Conservation (phyloP, 2,888 invertebrate genomes). For the Acrocyrtus sp. region DNA sequence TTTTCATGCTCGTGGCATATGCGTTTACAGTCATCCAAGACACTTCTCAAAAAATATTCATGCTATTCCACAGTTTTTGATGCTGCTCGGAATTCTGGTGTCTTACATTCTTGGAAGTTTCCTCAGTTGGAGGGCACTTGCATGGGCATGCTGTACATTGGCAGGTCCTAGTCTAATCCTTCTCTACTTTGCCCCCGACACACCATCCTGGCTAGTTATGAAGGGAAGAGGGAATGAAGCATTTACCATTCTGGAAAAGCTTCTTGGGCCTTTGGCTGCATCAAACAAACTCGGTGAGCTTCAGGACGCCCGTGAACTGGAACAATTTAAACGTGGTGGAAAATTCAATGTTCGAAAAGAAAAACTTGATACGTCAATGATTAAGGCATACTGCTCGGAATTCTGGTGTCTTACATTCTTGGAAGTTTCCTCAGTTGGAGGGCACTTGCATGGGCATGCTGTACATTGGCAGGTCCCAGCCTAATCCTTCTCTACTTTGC, state of each 20-base stretch:
- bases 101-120: slow-evolving; percentile 56
- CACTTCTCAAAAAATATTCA: no score
- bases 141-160: slow-evolving; percentile 35
- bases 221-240: slow-evolving; percentile 43
- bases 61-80: slow-evolving; percentile 51
- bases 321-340: slow-evolving; percentile 13
- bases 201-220: slow-evolving; percentile 44
- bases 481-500: slow-evolving; percentile 38
- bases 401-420: slow-evolving; percentile 53
- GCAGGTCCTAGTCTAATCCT: slow-evolving; percentile 45
- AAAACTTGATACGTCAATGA: slow-evolving; percentile 26
- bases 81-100: slow-evolving; percentile 57
- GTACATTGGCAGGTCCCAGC: slow-evolving; percentile 35
- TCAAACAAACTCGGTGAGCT: slow-evolving; percentile 15
- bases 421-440: slow-evolving; percentile 58
- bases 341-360: slow-evolving; percentile 14
- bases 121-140: slow-evolving; percentile 53
- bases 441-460: slow-evolving; percentile 43
- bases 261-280: slow-evolving; percentile 34
- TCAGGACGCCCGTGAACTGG: slow-evolving; percentile 7
- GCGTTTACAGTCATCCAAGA: no score
- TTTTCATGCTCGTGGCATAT: no score
- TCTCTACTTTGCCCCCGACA: slow-evolving; percentile 44
- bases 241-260: slow-evolving; percentile 29
- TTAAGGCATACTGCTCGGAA: slow-evolving; percentile 59